Base-by-base conservation (phyloP, 2,888 invertebrate species). In the Ophraella communa region DNA sequence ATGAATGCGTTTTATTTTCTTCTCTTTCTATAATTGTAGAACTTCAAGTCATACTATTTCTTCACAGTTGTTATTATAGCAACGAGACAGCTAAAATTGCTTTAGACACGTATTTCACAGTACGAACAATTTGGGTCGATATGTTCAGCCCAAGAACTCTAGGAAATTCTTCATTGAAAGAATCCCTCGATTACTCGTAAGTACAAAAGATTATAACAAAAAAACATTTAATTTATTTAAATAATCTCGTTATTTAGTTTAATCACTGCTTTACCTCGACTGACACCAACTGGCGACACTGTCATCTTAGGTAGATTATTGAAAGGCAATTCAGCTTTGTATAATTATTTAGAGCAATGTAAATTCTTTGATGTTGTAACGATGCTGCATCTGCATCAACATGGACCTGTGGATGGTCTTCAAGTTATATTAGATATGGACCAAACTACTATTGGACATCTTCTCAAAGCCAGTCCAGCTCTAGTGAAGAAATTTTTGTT, bases 81-180 rank as follows among this genome's bases (percentile, higher is more conserved):
- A 82, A 89, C 54, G 91, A 90, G 70, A 84, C 87, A 17, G 84
- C 92, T 0, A 92, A 92, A 78, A 83, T 83, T 53, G 88, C 90
- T 7, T 83, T 93, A 42, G 92, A 93, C 73, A 85, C 86, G 0
- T 87, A 88, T 79, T 88, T 86, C 73, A 91, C 91, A 0, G 83
- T 89, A 10, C 85, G 87, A 72, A 88, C 89, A 0, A 86, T 88
- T 66, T 88, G 89, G 74, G 86, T 86, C 0, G 88, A 87, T 67
- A 85, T 89, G 75, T 91, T 91, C 76, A 82, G 83, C 14, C 84
- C 87, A 69, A 79, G 89, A 66, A 85, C 88, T 70, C 79, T 84
- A 1, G 81, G 85, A 0, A 82, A 85, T 5, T 79, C 84, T 8
- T 85, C 84, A 30, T 71, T 80, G 7, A 81, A 83, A 35, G 78